Conservation (phyloP, 2,888 invertebrate genomes). For the Trilocha varians region DNA sequence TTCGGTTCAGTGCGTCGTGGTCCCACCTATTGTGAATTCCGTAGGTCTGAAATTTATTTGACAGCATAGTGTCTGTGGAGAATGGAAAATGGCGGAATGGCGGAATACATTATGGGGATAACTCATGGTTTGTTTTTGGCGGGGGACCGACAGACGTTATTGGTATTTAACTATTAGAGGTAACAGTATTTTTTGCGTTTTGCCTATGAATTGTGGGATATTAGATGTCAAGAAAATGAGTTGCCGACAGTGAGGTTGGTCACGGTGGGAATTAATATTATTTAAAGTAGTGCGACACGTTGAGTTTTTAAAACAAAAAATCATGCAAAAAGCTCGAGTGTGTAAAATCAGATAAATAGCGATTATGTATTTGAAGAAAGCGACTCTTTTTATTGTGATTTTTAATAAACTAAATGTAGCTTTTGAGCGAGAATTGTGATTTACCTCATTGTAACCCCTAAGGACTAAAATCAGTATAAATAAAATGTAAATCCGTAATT, state of each 20-base stretch:
- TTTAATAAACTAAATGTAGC: too few relatives aligned
- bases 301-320: too few relatives aligned
- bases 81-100: slow-evolving; percentile 72
- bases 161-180: slow-evolving; percentile 66
- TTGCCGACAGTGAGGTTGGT: slow-evolving; percentile 46
- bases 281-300: slow-evolving; percentile 30
- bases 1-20: slow-evolving; percentile 41
- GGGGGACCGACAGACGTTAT: slow-evolving; percentile 70
- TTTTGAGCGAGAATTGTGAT: too few relatives aligned
- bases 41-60: slow-evolving; percentile 71
- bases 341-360: too few relatives aligned
- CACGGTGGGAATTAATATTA: slow-evolving; percentile 58
- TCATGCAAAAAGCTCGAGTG: too few relatives aligned
- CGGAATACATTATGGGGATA: slow-evolving; percentile 67
- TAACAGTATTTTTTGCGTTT: slow-evolving; percentile 42
- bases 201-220: slow-evolving; percentile 52
- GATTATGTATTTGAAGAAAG: too few relatives aligned
- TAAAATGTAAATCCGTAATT: too few relatives aligned
- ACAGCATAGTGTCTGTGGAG: slow-evolving; percentile 70
- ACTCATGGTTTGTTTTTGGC: slow-evolving; percentile 73
- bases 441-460: too few relatives aligned
- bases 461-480: too few relatives aligned
- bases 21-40: slow-evolving; percentile 69
- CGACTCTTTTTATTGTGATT: too few relatives aligned
- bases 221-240: slow-evolving; percentile 38